A percentile compares a stretch with the other conserved stretches of the same genome.
phyloP scores from a whole-genome alignment of 1,140 invertebrate genomes.

The Bacillus rossius region DNA sequence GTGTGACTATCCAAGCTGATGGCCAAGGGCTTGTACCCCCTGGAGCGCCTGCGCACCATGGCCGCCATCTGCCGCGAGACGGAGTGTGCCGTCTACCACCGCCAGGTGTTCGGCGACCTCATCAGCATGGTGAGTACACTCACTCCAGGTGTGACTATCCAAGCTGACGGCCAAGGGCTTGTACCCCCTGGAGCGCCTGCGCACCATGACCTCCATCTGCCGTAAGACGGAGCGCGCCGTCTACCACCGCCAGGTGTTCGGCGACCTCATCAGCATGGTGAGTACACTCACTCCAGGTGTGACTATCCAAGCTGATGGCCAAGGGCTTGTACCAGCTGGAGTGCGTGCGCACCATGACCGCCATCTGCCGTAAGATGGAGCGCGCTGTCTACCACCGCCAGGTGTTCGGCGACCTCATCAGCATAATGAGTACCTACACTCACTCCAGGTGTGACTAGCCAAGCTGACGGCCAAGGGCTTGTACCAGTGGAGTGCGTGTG shows the following conservation, averaged over 20 bases:
- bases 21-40: slow-evolving; percentile 64
- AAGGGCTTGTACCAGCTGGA: slow-evolving; percentile 61
- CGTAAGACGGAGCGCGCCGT: slow-evolving; percentile 79
- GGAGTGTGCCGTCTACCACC: slow-evolving; percentile 75
- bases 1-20: slow-evolving; percentile 73
- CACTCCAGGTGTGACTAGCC: no score
- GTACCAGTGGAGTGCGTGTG: no score
- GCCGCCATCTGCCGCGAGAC: slow-evolving; percentile 71
- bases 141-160: slow-evolving; percentile 60
- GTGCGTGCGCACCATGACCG: slow-evolving; percentile 57
- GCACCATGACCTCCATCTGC: slow-evolving; percentile 61
- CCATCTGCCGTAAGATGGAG: slow-evolving; percentile 46
- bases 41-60: slow-evolving; percentile 57
- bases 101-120: slow-evolving; percentile 68
- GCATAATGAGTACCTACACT: no score
- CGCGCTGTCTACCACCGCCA: no score
- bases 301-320: slow-evolving; percentile 66
- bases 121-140: slow-evolving; percentile 23
- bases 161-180: slow-evolving; percentile 68
- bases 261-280: slow-evolving; percentile 53
- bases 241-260: slow-evolving; percentile 69
- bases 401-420: no score
- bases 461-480: no score
- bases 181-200: slow-evolving; percentile 59
- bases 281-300: not conserved